phyloP scores from a whole-genome alignment of 2,888 invertebrate species.

The Saturnia pavonia region DNA sequence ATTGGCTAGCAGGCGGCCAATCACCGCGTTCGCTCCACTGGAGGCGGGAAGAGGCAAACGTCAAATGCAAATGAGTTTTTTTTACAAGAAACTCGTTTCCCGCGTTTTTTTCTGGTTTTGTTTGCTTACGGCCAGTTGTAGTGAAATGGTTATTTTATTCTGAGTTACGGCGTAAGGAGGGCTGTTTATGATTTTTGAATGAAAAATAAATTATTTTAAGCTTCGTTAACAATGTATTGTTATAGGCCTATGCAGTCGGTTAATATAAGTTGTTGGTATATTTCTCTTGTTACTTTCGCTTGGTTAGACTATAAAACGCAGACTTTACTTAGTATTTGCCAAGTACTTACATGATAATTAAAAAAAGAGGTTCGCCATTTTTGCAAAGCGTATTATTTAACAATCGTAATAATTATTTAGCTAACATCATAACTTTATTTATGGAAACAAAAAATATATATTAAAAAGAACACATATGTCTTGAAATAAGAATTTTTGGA shows the following conservation, averaged over 20 bases:
- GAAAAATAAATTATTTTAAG: constrained; percentile 13
- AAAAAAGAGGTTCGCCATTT: not conserved
- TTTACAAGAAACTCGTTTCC: constrained; percentile 53
- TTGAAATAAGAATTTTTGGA: too few species aligned
- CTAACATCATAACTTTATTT: too few species aligned
- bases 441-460: too few species aligned
- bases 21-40: constrained; percentile 46
- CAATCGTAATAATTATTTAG: too few species aligned
- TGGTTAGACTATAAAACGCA: not conserved
- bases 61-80: constrained; percentile 73
- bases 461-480: too few species aligned
- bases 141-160: constrained; percentile 50
- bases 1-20: constrained; percentile 66
- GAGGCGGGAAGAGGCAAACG: constrained; percentile 78
- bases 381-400: not conserved
- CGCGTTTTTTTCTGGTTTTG: constrained; percentile 38
- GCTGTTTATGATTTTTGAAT: constrained; percentile 27
- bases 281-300: constrained; percentile 3
- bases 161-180: constrained; percentile 38
- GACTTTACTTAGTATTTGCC: not conserved
- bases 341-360: not conserved
- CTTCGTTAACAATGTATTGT: not conserved
- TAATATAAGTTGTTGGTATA: not conserved
- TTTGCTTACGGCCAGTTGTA: constrained; percentile 57
- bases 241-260: not conserved